Conservation (phyloP, 2,888 invertebrate species). For the Metalampra italica region DNA sequence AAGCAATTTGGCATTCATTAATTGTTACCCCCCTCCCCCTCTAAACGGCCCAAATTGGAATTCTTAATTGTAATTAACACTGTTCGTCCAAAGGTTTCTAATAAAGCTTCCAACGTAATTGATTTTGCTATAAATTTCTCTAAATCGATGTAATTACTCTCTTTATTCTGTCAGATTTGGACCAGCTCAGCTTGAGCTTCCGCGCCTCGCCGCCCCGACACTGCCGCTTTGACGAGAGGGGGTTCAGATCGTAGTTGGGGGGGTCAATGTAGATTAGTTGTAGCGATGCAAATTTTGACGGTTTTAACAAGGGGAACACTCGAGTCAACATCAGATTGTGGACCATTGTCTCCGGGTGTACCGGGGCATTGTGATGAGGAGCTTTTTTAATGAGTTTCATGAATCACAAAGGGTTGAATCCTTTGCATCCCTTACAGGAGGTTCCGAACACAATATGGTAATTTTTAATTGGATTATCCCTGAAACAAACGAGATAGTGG, state of each 20-base stretch:
- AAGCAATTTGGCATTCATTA: conserved; percentile 4
- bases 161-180: conserved; percentile 3
- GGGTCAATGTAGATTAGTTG: neutral
- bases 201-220: neutral
- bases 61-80: conserved; percentile 11
- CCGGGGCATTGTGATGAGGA: conserved; percentile 1
- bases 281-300: conserved; percentile 3
- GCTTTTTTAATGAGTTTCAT: conserved; percentile 9
- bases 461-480: conserved; percentile 8
- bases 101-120: conserved; percentile 10
- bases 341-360: neutral
- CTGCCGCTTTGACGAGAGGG: neutral
- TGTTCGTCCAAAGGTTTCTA: conserved; percentile 5
- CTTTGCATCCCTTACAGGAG: neutral
- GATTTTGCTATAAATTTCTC: conserved; percentile 12
- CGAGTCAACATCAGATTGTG: conserved; percentile 6
- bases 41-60: conserved; percentile 3
- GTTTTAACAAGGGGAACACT: conserved; percentile 2
- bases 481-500: neutral
- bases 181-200: neutral
- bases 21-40: neutral
- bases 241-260: neutral
- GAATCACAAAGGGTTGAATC: conserved; percentile 7
- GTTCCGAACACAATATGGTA: conserved; percentile 6
- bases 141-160: conserved; percentile 13